These are phyloP conservation scores for Pica pica DNA, from an alignment of 2,113 vertebrate genomes.

Conservation along the genomic window DNA sequence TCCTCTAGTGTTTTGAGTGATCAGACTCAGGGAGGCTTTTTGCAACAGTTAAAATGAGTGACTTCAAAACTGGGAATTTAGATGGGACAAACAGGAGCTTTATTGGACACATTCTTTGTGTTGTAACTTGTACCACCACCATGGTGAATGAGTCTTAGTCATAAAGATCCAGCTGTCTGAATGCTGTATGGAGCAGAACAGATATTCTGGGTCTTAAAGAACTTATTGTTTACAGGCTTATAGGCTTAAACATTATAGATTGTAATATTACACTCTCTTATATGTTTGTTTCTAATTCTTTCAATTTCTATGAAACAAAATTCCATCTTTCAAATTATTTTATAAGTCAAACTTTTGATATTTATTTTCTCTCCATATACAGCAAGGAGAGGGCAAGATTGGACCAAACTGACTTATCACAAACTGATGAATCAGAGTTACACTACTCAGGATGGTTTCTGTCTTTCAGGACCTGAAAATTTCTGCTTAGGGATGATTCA, in stretches of 20 bases:
- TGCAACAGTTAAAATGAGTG: neutral
- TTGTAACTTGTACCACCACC: neutral
- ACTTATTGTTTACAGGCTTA: neutral
- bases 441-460: neutral
- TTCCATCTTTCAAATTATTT: neutral
- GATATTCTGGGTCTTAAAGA: neutral
- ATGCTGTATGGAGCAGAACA: neutral
- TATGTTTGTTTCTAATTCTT: neutral
- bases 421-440: neutral
- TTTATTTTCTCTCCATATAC: neutral
- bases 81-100: neutral
- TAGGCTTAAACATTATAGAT: neutral
- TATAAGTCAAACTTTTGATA: neutral
- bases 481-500: neutral
- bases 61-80: neutral
- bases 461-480: neutral
- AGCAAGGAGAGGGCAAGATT: neutral
- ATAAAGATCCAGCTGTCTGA: neutral
- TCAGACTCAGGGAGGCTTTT: neutral
- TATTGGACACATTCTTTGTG: neutral
- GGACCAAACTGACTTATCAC: neutral
- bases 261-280: neutral
- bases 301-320: neutral
- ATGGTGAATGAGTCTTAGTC: neutral
- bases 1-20: neutral